phyloP scores from a whole-genome alignment of 2,888 invertebrate species.

The Pseudeuparius sepicola region DNA sequence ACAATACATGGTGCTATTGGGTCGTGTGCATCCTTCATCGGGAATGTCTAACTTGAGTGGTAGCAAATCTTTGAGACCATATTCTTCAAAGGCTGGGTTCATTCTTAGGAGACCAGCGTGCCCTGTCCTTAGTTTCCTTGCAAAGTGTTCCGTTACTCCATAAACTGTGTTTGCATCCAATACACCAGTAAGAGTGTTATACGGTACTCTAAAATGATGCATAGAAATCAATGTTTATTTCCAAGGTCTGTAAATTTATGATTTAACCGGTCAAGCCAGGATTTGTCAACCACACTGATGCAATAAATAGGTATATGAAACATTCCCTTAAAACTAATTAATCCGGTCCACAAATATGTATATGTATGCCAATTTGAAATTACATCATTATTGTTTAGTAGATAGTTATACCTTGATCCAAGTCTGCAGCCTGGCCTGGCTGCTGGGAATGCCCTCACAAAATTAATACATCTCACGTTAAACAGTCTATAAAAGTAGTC shows the following conservation, averaged over 20 bases:
- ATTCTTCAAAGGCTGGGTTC: slow-evolving; percentile 82
- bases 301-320: no score
- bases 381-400: no score
- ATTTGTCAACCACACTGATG: no score
- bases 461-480: slow-evolving; percentile 79
- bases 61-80: slow-evolving; percentile 76
- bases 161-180: slow-evolving; percentile 87
- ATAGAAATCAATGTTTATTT: no score
- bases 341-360: no score
- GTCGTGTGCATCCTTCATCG: slow-evolving; percentile 85
- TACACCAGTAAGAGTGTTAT: slow-evolving; percentile 77
- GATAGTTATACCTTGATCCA: slow-evolving; percentile 72
- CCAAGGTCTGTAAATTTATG: no score
- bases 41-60: slow-evolving; percentile 83
- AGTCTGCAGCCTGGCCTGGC: slow-evolving; percentile 79
- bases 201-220: no score
- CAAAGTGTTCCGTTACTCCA: slow-evolving; percentile 72
- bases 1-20: slow-evolving; percentile 82
- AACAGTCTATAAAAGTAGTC: slow-evolving; percentile 84
- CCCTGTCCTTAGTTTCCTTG: slow-evolving; percentile 73
- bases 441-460: slow-evolving; percentile 81
- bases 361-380: no score
- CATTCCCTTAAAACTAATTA: no score
- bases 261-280: no score
- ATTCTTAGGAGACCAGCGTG: slow-evolving; percentile 74